Conservation (phyloP, 2,113 vertebrate species). For the Ciconia boyciana region DNA sequence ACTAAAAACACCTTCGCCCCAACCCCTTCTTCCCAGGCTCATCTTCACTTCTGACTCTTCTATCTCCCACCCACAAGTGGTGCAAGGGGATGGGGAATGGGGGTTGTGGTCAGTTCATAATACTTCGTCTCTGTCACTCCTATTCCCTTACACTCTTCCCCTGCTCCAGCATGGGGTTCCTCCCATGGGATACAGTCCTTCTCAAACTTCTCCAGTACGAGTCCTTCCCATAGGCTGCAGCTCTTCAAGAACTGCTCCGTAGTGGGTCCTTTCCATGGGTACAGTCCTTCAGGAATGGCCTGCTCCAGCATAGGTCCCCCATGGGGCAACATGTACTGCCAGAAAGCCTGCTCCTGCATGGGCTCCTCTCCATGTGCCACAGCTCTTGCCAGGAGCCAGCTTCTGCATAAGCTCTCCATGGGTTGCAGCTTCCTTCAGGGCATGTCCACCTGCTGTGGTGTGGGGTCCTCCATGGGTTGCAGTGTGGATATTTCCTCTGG, state of each 20-base stretch:
- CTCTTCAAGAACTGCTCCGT: not conserved
- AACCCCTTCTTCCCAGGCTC: not conserved
- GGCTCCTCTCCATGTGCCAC: not conserved
- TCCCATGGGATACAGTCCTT: not conserved
- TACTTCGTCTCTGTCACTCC: not conserved
- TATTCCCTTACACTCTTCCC: fast-evolving
- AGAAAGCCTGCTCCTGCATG: not conserved
- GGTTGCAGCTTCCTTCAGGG: not conserved
- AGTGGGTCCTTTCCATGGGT: not conserved
- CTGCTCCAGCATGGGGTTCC: fast-evolving
- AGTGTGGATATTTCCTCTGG: not conserved
- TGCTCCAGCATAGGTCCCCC: not conserved
- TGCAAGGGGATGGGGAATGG: not conserved
- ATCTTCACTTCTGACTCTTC: not conserved
- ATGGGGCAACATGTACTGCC: not conserved
- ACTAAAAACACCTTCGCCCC: not conserved
- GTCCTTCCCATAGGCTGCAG: fast-evolving
- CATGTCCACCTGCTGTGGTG: not conserved
- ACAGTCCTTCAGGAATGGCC: not conserved
- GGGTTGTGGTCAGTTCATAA: not conserved
- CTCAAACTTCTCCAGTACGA: not conserved
- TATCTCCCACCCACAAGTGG: not conserved
- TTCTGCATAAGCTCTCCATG: not conserved
- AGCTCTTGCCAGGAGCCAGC: not conserved
- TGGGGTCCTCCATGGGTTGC: not conserved